Conservation (phyloP, 2,113 vertebrate genomes). For the Oryzias melastigma region DNA sequence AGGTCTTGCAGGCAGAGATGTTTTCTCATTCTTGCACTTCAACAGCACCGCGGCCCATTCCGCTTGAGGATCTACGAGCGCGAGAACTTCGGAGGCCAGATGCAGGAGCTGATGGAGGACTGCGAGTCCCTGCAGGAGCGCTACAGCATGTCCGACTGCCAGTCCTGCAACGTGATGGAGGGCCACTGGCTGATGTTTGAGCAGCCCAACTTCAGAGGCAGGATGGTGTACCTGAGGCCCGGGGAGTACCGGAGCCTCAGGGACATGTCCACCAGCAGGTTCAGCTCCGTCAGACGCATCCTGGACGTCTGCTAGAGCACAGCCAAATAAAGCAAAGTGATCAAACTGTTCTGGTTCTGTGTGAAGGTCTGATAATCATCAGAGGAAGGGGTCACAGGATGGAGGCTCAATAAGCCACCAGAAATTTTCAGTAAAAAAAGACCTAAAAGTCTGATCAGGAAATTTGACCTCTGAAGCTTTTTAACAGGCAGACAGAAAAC, state of each 20-base stretch:
- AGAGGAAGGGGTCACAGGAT: too few relatives aligned
- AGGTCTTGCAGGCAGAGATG: neutral
- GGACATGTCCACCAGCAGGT: conserved; percentile 35
- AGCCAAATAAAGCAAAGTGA: conserved; percentile 41
- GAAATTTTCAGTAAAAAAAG: too few relatives aligned
- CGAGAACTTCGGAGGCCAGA: conserved; percentile 63
- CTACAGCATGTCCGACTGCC: conserved; percentile 64
- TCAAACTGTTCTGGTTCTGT: neutral
- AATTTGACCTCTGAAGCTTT: too few relatives aligned
- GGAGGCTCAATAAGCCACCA: too few relatives aligned
- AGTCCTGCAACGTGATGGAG: conserved; percentile 76
- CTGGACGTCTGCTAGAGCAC: conserved; percentile 50
- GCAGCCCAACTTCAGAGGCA: conserved; percentile 70
- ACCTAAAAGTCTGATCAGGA: too few relatives aligned
- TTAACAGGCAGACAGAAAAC: too few relatives aligned
- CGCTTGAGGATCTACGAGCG: conserved; percentile 69
- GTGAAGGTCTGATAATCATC: too few relatives aligned
- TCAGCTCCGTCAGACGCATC: conserved; percentile 65
- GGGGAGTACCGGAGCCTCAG: conserved; percentile 64
- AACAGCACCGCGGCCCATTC: conserved; percentile 68
- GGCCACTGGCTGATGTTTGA: conserved; percentile 79
- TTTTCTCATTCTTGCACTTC: neutral
- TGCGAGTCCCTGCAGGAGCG: conserved; percentile 67
- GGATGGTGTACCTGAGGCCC: conserved; percentile 57
- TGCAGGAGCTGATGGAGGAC: conserved; percentile 70